Evolutionary conservation across 2,113 vertebrate genomes (phyloP).

Genomic region (Semnornis frantzii): DNA sequence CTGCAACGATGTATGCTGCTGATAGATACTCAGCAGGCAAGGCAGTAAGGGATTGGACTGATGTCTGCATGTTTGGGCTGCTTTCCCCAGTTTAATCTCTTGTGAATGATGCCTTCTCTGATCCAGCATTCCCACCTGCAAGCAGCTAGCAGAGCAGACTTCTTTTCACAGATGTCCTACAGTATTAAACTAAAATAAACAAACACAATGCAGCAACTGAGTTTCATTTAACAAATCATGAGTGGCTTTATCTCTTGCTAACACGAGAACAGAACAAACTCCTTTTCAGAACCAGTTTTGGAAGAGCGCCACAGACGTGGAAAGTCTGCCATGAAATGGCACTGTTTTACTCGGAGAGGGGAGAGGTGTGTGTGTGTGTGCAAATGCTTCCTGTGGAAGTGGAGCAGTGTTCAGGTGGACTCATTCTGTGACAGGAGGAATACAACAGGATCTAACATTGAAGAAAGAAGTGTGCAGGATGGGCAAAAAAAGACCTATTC

Average conservation of each 20-base stretch:
- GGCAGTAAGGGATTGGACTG: not conserved
- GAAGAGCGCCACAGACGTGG: not conserved
- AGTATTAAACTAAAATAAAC: not conserved
- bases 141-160: not conserved
- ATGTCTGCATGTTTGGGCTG: not conserved
- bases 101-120: not conserved
- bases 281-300: not conserved
- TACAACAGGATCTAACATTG: not conserved
- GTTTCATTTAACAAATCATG: not conserved
- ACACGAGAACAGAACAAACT: not conserved
- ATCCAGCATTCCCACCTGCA: rapidly evolving
- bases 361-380: rapidly evolving
- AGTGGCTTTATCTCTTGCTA: not conserved
- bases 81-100: not conserved
- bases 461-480: not conserved
- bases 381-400: not conserved
- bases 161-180: not conserved
- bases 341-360: not conserved
- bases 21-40: not conserved
- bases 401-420: not conserved
- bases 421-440: not conserved
- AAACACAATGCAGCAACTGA: not conserved
- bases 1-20: not conserved
- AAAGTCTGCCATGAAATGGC: not conserved
- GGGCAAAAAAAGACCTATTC: not conserved